Conservation (phyloP, 92 coral and sea anemone species). For the Blastomussa wellsi region DNA sequence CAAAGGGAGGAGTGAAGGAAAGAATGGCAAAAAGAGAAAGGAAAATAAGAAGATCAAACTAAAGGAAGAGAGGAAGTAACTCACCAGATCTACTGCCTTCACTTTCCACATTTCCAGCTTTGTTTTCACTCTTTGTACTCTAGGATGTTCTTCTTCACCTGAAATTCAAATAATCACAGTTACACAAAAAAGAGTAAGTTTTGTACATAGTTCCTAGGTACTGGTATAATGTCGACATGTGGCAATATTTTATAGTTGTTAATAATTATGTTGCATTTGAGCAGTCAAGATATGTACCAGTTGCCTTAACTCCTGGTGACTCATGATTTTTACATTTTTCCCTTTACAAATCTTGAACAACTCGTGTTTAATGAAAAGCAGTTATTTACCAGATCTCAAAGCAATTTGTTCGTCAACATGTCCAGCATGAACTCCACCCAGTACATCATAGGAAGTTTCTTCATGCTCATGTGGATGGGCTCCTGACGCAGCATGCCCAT, state of each 20-base stretch:
- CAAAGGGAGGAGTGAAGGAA: not conserved
- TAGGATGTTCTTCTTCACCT: slow-evolving; percentile 15
- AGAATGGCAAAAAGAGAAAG: not conserved
- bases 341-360: not conserved
- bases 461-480: not conserved
- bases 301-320: not conserved
- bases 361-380: not conserved
- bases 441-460: not conserved
- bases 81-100: slow-evolving; percentile 37
- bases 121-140: slow-evolving; percentile 34
- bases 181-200: not conserved
- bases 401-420: slow-evolving; percentile 4
- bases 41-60: not conserved
- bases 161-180: too few species aligned
- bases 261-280: too few species aligned
- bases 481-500: not conserved
- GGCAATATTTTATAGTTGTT: too few species aligned
- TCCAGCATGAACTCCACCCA: not conserved
- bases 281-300: too few species aligned
- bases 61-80: not conserved
- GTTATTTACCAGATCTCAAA: not conserved
- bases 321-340: not conserved
- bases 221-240: too few species aligned
- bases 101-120: slow-evolving; percentile 52
- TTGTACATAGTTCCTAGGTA: not conserved